A percentile compares a stretch with the other conserved stretches of the same genome.
These are phyloP conservation scores for Stegastes partitus DNA, from an alignment of 2,113 vertebrate species.

Conservation along the genomic window DNA sequence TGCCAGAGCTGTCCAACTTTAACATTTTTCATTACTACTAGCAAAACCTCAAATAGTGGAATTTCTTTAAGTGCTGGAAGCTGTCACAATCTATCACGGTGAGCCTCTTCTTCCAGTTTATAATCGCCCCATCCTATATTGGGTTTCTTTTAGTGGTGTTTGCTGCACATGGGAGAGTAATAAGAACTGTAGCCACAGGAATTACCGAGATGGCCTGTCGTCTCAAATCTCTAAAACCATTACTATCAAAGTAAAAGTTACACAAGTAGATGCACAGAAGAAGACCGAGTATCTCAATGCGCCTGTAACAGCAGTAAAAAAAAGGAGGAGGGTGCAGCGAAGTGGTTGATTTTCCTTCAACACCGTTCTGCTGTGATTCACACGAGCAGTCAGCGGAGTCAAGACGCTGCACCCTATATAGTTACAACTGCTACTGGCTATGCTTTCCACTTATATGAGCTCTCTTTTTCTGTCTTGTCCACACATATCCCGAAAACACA, in stretches of 20 bases:
- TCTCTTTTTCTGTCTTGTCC: conserved; percentile 17
- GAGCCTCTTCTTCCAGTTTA: conserved; percentile 4
- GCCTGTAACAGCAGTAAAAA: not conserved
- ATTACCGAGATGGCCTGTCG: conserved; percentile 9
- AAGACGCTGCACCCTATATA: conserved; percentile 33
- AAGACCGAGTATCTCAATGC: not conserved
- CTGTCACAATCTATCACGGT: conserved; percentile 29
- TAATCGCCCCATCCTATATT: conserved; percentile 3
- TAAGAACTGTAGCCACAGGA: conserved; percentile 19
- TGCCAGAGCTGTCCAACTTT: conserved; percentile 24
- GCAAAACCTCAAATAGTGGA: conserved; percentile 15
- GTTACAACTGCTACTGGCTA: conserved; percentile 10
- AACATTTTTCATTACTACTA: conserved; percentile 45
- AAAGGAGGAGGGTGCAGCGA: conserved; percentile 3
- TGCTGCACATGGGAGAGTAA: conserved; percentile 13
- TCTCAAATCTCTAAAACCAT: conserved; percentile 28
- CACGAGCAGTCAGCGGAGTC: conserved; percentile 19
- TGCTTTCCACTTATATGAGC: conserved; percentile 9
- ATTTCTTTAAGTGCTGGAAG: conserved; percentile 6
- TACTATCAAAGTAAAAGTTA: conserved; percentile 29
- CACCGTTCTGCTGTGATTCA: conserved; percentile 37
- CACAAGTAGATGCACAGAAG: conserved; percentile 17
- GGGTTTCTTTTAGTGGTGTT: conserved; percentile 36
- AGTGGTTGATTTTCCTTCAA: conserved; percentile 26
- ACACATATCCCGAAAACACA: conserved; percentile 33